A percentile compares a stretch with the other conserved stretches of the same genome.
Evolutionary conservation across 2,113 vertebrate genomes (phyloP).

Genomic region (Centropus bengalensis): DNA sequence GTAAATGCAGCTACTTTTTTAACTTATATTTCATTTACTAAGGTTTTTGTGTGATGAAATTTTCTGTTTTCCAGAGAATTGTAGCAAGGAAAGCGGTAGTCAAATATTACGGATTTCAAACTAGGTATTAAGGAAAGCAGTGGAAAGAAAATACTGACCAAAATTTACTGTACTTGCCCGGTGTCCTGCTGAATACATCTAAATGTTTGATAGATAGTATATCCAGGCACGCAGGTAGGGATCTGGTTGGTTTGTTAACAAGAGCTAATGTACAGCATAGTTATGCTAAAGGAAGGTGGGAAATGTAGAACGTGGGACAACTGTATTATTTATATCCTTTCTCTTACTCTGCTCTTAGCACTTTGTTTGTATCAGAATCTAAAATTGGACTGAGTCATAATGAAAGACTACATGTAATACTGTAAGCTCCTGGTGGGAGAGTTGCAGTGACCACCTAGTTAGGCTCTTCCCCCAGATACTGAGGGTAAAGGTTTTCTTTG

Average conservation of each 20-base stretch:
- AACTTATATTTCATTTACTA: constrained; percentile 17
- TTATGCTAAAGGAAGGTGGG: constrained; percentile 25
- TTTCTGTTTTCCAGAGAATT: constrained; percentile 1
- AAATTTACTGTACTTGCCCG: background rate
- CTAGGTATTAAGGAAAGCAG: background rate
- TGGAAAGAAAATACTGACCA: background rate
- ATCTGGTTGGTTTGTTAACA: background rate
- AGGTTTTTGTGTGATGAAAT: background rate
- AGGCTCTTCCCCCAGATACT: background rate
- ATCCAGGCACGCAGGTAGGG: background rate
- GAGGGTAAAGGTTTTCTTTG: background rate
- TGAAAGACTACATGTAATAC: background rate
- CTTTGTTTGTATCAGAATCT: background rate
- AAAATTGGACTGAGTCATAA: background rate
- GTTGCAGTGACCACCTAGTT: background rate
- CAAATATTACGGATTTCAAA: constrained; percentile 22
- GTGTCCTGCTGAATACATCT: background rate
- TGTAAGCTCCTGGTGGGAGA: background rate
- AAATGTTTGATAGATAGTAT: background rate
- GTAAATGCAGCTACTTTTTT: background rate
- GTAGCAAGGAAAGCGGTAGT: background rate
- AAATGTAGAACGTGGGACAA: background rate
- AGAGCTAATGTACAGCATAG: background rate
- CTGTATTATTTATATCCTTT: background rate
- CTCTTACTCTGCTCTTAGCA: background rate